Evolutionary conservation across 2,113 vertebrate species (phyloP).

Genomic region (Gnathonemus echidnorhynchus): DNA sequence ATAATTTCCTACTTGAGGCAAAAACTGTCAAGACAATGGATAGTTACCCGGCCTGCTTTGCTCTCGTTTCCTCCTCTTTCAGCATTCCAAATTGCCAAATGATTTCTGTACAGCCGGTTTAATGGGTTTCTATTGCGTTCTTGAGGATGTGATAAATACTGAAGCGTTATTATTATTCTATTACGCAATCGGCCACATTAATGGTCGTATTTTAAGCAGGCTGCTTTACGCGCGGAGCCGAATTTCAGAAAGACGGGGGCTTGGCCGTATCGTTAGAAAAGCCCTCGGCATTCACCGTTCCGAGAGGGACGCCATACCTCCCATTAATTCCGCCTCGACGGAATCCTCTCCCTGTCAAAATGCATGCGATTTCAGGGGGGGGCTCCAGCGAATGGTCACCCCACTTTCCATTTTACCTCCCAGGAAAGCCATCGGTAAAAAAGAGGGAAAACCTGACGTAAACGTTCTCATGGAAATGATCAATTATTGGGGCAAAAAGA

Average conservation of each 20-base stretch:
- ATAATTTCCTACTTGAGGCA: conserved; percentile 18
- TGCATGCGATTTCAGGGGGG: not conserved
- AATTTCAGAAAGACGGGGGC: not conserved
- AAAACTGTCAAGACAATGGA: conserved; percentile 15
- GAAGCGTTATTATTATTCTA: not conserved
- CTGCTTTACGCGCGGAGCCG: not conserved
- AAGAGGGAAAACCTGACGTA: not conserved
- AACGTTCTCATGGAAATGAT: not conserved
- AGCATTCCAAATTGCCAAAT: conserved; percentile 2
- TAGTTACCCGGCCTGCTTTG: not conserved
- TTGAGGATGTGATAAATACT: conserved; percentile 1
- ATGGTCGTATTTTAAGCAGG: not conserved
- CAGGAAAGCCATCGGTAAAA: not conserved
- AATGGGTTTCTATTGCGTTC: not conserved
- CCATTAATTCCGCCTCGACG: not conserved
- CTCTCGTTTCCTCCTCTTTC: not conserved
- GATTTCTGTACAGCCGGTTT: not conserved
- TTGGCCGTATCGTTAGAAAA: not conserved
- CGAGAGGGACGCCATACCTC: not conserved
- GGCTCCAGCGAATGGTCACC: not conserved
- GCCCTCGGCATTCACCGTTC: too few relatives aligned
- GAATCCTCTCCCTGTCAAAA: not conserved
- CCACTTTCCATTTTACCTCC: not conserved
- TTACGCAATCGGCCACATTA: not conserved
- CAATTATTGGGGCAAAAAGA: not conserved